phyloP scores from a whole-genome alignment of 2,113 vertebrate genomes.

The Oreochromis tanganicae region DNA sequence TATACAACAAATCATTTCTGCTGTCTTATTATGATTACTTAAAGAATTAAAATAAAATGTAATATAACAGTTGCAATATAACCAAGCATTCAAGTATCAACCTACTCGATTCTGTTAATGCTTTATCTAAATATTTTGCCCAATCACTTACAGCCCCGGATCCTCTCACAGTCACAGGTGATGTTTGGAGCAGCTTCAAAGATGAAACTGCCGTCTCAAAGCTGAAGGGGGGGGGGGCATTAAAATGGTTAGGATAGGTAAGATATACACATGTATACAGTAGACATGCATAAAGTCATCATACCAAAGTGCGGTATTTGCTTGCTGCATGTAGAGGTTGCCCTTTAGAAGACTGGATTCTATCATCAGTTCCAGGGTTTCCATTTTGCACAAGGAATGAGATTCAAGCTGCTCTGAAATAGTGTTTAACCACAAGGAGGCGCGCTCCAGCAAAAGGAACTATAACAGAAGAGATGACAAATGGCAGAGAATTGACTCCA shows the following conservation, averaged over 20 bases:
- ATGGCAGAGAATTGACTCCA: not conserved
- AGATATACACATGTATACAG: not conserved
- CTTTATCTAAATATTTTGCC: not conserved
- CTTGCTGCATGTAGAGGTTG: slow-evolving; percentile 76
- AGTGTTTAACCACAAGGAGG: not conserved
- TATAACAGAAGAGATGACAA: not conserved
- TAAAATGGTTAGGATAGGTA: not conserved
- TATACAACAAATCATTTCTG: not conserved
- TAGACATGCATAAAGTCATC: not conserved
- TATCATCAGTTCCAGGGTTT: slow-evolving; percentile 75
- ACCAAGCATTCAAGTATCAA: not conserved
- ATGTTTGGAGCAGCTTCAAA: slow-evolving; percentile 80
- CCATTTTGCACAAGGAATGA: slow-evolving; percentile 9
- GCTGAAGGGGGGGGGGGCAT: slow-evolving; percentile 55
- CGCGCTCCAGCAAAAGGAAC: slow-evolving; percentile 49
- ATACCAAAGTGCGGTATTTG: slow-evolving; percentile 73
- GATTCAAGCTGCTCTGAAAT: not conserved
- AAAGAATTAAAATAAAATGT: not conserved
- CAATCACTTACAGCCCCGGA: not conserved
- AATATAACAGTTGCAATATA: not conserved
- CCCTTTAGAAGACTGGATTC: slow-evolving; percentile 80
- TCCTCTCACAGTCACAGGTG: slow-evolving; percentile 57
- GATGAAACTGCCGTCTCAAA: slow-evolving; percentile 77
- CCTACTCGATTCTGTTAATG: not conserved
- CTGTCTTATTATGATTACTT: not conserved